Percentiles rank a stretch among this genome's conserved stretches.
phyloP scores from a whole-genome alignment of 2,888 invertebrate genomes.

The Dione juno region DNA sequence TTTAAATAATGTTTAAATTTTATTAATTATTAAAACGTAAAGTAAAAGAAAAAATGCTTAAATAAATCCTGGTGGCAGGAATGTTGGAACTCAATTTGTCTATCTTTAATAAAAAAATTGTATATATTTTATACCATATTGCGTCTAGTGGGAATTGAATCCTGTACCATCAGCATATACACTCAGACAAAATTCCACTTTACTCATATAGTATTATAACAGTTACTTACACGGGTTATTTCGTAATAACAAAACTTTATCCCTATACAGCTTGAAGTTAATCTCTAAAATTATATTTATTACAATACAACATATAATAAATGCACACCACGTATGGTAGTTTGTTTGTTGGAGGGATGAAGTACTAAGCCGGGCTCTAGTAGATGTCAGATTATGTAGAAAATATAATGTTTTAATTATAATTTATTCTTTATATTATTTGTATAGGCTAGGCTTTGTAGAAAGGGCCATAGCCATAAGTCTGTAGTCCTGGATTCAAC shows the following conservation, averaged over 20 bases:
- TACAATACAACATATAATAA: conserved; percentile 6
- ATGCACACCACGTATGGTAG: conserved; percentile 10
- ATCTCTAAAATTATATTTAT: conserved; percentile 14
- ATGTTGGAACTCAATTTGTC: too few species aligned
- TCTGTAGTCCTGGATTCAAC: not conserved
- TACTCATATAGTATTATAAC: not conserved
- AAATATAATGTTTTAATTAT: not conserved
- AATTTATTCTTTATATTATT: not conserved
- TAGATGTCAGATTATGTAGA: conserved; percentile 9
- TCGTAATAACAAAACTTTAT: not conserved
- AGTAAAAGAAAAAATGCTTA: too few species aligned
- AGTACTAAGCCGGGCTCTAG: conserved; percentile 11
- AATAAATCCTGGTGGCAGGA: too few species aligned
- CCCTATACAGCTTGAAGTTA: not conserved
- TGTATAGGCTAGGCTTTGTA: not conserved
- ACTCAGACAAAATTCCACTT: not conserved
- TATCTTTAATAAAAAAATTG: too few species aligned
- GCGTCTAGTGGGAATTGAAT: not conserved
- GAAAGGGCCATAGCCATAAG: not conserved
- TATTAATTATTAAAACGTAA: too few species aligned
- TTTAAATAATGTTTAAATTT: too few species aligned
- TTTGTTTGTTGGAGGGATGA: conserved; percentile 4
- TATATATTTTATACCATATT: too few species aligned
- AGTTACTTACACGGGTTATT: not conserved
- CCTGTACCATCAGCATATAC: not conserved